Conservation (phyloP, 2,113 vertebrate species). For the Uria aalge region DNA sequence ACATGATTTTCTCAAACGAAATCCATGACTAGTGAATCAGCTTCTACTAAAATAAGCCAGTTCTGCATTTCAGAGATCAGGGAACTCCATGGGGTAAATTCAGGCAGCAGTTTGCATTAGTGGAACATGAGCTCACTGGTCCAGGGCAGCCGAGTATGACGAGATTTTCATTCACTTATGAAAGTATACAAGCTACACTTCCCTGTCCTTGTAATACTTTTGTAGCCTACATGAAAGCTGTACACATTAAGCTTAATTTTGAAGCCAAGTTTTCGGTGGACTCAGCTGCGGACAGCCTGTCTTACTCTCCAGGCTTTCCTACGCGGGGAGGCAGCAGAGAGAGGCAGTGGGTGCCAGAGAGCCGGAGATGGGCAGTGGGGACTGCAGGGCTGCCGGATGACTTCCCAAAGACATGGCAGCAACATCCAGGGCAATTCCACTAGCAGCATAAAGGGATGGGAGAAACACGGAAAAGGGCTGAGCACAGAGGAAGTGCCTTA, state of each 20-base stretch:
- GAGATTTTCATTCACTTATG: not conserved
- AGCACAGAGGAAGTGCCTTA: not conserved
- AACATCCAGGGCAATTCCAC: not conserved
- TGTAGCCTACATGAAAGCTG: not conserved
- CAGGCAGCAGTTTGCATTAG: not conserved
- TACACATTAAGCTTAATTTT: not conserved
- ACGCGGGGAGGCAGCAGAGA: not conserved
- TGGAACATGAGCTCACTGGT: not conserved
- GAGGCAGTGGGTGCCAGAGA: not conserved
- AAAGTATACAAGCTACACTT: not conserved
- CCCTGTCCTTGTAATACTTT: not conserved
- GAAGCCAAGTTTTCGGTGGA: not conserved
- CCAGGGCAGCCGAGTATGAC: not conserved
- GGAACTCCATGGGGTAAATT: not conserved
- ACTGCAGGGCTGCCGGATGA: not conserved
- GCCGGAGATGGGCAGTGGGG: not conserved
- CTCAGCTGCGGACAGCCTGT: not conserved
- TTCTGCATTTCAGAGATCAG: conserved; percentile 12
- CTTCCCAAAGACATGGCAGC: not conserved
- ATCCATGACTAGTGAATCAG: not conserved
- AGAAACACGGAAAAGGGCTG: not conserved
- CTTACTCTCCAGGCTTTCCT: not conserved
- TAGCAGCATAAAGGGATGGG: not conserved
- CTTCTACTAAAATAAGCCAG: not conserved
- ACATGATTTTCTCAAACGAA: not conserved